Conservation (phyloP, 2,797 vertebrate species). For the Muscicapa comitata region DNA sequence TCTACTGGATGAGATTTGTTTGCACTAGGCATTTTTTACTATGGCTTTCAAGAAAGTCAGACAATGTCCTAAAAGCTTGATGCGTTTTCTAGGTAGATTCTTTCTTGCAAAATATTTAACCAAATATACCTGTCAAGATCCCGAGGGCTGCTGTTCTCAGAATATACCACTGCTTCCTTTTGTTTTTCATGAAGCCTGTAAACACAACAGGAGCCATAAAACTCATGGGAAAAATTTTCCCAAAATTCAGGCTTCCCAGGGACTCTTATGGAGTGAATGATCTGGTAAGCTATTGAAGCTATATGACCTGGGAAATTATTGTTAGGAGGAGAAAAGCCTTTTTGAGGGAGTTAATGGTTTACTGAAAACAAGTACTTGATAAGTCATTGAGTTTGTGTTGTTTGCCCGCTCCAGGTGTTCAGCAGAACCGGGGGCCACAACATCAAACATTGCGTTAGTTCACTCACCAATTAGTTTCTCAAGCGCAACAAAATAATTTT, state of each 20-base stretch:
- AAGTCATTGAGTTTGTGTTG: neutral
- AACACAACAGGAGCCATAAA: neutral
- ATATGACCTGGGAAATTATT: neutral
- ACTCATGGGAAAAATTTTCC: neutral
- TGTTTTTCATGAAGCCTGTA: neutral
- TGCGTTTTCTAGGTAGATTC: neutral
- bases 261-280: neutral
- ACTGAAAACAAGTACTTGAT: neutral
- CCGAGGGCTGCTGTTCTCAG: neutral
- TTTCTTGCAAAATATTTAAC: neutral
- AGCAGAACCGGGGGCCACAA: neutral
- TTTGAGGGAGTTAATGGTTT: constrained; percentile 25
- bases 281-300: neutral
- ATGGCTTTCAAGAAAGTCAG: neutral
- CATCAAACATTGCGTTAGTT: neutral
- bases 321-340: constrained; percentile 15
- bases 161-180: neutral
- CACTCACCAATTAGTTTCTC: neutral
- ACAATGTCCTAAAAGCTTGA: neutral
- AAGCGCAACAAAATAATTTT: neutral
- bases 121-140: neutral
- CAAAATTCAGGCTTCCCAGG: neutral
- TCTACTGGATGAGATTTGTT: neutral
- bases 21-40: neutral
- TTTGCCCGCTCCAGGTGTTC: neutral